Evolutionary conservation across 2,113 vertebrate species (phyloP), one percentile per base, ranked within the genome.

Genomic region (Macaca nemestrina): DNA sequence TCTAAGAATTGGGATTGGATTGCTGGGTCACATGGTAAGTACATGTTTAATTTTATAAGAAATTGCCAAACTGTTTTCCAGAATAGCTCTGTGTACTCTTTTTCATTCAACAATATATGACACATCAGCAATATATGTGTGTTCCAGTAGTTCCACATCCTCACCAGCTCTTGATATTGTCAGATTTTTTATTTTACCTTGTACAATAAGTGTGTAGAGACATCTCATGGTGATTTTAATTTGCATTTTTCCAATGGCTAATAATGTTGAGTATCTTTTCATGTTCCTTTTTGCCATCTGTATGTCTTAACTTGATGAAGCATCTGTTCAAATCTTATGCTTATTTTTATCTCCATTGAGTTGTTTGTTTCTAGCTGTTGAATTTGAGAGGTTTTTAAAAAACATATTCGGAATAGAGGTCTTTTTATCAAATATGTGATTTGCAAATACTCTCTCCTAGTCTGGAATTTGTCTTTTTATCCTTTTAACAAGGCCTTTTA

Each of bases 41-140:
- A 17, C 8, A 2, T 0, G 2, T 23, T 13, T 72, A 3, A 43
- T 32, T 23, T 78, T 1, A 6, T 12, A 43, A 52, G 61, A 35
- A 52, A 5, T 52, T 0, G 25, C 14, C 38, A 1, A 3, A 2
- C 32, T 10, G 25, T 5, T n/a, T 45, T 9, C 59, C 48, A 3
- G 55, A 64, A 57, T 0, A 16, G 35, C 14, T 14, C 13, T 1
- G 0, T 2, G 43, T 3, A 35, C 18, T 0, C 0, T 9, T 8
- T 8, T 1, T 1, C n/a, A 6, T 32, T 61, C 43, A 35, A 64
- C 27, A 64, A 64, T 32, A 64, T 64, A 30, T 32, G 27, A 64
- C 61, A 64, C 9, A 1, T 27, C 10, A 12, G 40, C 25, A 32
- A 2, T 3, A 13, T 2, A 0, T 0, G 5, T 2, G 50, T 4